Evolutionary conservation across 2,797 vertebrate species (phyloP).

Genomic region (Xyrichtys novacula): DNA sequence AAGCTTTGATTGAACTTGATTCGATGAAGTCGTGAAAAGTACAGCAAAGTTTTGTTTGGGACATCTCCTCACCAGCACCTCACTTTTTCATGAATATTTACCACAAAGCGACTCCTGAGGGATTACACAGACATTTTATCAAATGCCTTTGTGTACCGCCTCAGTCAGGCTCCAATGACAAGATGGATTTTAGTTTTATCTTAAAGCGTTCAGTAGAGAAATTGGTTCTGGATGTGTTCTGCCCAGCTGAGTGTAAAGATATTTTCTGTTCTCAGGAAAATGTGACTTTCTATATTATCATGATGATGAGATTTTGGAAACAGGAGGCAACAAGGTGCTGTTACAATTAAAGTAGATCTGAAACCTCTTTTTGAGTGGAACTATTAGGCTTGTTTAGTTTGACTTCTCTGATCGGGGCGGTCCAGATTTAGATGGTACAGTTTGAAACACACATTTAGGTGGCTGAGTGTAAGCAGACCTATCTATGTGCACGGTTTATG

Average conservation of each 20-base stretch:
- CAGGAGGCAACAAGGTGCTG: not conserved
- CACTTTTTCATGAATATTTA: not conserved
- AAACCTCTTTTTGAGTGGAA: not conserved
- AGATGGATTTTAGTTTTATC: conserved; percentile 42
- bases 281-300: conserved; percentile 27
- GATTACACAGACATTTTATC: conserved; percentile 13
- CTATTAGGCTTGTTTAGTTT: not conserved
- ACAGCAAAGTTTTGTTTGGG: not conserved
- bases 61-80: not conserved
- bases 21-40: no score
- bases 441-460: not conserved
- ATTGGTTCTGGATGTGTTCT: conserved; percentile 34
- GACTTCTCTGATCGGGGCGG: not conserved
- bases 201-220: conserved; percentile 42
- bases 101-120: not conserved
- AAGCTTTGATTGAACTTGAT: no score
- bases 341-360: not conserved
- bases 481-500: no score
- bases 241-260: conserved; percentile 20
- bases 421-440: not conserved
- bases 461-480: no score
- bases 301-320: conserved; percentile 11
- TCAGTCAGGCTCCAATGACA: conserved; percentile 7
- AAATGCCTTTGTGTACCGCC: conserved; percentile 23
- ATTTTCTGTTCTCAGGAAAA: conserved; percentile 21